Percentiles rank a stretch among this genome's conserved stretches.
These are phyloP conservation scores for Pheosia gnoma DNA, from an alignment of 2,888 invertebrate genomes.

Conservation along the genomic window DNA sequence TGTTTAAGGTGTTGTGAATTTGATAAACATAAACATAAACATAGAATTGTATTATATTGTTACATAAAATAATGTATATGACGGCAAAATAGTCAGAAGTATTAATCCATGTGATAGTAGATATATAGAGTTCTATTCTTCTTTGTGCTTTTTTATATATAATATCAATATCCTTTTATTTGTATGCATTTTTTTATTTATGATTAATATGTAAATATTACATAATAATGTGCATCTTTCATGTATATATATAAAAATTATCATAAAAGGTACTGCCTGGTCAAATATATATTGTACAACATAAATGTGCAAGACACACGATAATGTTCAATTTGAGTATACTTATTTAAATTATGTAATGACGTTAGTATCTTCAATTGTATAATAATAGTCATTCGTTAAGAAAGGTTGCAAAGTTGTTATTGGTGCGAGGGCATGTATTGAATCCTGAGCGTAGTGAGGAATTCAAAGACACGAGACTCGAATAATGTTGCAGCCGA, in stretches of 20 bases:
- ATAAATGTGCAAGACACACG: too few species aligned
- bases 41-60: constrained; percentile 59
- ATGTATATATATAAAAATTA: too few species aligned
- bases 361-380: too few species aligned
- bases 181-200: background rate
- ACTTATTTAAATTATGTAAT: too few species aligned
- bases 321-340: too few species aligned
- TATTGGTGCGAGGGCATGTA: too few species aligned
- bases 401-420: too few species aligned
- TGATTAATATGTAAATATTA: background rate
- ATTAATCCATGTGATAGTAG: constrained; percentile 83
- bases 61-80: constrained; percentile 53
- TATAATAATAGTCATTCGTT: too few species aligned
- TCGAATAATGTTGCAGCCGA: too few species aligned
- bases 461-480: too few species aligned
- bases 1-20: constrained; percentile 71
- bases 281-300: too few species aligned
- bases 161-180: constrained; percentile 12
- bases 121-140: constrained; percentile 46
- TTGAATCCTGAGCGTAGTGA: too few species aligned
- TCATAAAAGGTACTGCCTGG: constrained; percentile 59
- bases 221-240: background rate
- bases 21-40: constrained; percentile 55
- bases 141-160: constrained; percentile 16
- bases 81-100: constrained; percentile 68